These are phyloP conservation scores for Callorhinus ursinus DNA, from an alignment of 2,113 vertebrate species.

Conservation along the genomic window DNA sequence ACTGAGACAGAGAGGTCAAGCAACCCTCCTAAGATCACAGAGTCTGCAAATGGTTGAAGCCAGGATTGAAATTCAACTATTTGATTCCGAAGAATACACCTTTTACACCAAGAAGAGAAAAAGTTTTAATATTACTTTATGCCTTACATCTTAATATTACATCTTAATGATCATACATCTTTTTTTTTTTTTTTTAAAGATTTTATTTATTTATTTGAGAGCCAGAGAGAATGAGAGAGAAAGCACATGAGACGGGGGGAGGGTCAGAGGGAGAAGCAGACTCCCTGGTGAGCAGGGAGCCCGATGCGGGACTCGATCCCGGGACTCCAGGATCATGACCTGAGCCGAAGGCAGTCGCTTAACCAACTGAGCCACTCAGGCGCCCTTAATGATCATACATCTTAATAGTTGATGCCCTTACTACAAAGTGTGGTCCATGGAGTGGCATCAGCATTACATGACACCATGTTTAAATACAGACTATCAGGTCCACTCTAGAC, in stretches of 20 bases:
- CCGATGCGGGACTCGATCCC: too few relatives aligned
- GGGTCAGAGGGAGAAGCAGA: too few relatives aligned
- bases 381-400: background rate
- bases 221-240: too few relatives aligned
- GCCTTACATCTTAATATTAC: background rate
- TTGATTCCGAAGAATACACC: background rate
- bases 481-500: background rate
- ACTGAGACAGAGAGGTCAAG: background rate
- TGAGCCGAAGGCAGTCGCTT: too few relatives aligned
- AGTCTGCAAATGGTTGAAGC: background rate
- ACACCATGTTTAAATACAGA: background rate
- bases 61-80: background rate
- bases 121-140: background rate
- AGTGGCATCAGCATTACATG: background rate
- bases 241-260: too few relatives aligned
- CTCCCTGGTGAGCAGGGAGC: too few relatives aligned
- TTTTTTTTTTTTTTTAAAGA: background rate
- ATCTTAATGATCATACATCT: background rate
- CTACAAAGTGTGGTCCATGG: background rate
- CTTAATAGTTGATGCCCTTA: background rate
- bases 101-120: background rate
- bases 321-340: too few relatives aligned
- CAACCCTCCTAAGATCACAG: background rate
- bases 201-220: too few relatives aligned
- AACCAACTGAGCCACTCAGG: too few relatives aligned